Base-by-base conservation (phyloP, 1,140 invertebrate genomes). In the Neodiprion fabricii region DNA sequence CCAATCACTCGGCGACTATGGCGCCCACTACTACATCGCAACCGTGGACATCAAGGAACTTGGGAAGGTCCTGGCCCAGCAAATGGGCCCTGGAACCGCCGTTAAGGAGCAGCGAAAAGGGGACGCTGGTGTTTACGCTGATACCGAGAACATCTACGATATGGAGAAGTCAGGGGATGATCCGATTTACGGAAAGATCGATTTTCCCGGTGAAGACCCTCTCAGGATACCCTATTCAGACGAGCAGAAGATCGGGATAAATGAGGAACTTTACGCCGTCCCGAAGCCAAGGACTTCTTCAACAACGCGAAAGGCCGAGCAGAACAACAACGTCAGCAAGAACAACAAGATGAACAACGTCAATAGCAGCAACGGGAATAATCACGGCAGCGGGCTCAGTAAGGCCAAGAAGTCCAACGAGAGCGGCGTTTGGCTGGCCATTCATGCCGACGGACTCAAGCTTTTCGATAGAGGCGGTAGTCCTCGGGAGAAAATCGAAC, bases 11-110 rank as follows among this genome's bases (percentile, higher is more conserved):
- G 85, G 91, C 5, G 92, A 94, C 84, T 94, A 94, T 83, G 93
- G 93, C 1, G 91, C 92, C 8, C 93, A 95, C 85, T 94, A 94
- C 81, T 94, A 93, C 78, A 92, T 93, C 17, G 93, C 93, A 8
- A 89, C 91, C 0, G 76, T 84, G 7, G 87, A 88, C 69, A 76
- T 83, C 0, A 88, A 87, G 40, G 86, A 87, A 47, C 74, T 88
- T 1, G 67, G 77, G 47, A 85, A 88, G 79, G 81, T 85, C 1
- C 53, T 87, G n/a, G 70, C 76, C 2, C 77, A 81, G 28, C 78
- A 85, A 12, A 80, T 79, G 67, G 73, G 81, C 3, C 23, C 79
- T 10, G 75, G 78, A 66, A 61, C 11, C n/a, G n/a, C 11, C n/a
- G 11, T 5, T 9, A 61, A 61, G 53, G 53, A 61, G 11, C 1